Evolutionary conservation across 2,888 invertebrate genomes (phyloP).

Genomic region (Operophtera brumata): DNA sequence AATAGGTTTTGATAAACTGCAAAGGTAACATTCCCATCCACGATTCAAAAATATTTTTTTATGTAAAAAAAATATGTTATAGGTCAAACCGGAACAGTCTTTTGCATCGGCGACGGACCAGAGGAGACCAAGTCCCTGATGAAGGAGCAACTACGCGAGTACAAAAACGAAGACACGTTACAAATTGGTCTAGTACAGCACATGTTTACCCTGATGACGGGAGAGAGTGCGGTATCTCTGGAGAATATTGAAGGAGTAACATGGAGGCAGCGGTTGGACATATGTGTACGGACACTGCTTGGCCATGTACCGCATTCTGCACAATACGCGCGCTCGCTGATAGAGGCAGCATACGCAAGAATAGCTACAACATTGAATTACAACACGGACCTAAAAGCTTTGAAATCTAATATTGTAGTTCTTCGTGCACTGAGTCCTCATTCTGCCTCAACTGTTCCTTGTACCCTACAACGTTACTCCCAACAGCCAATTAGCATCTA

Average conservation of each 20-base stretch:
- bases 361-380: conserved; percentile 35
- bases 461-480: conserved; percentile 34
- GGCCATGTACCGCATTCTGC: conserved; percentile 51
- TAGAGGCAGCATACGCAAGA: conserved; percentile 46
- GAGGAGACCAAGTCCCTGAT: conserved; percentile 42
- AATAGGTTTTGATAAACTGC: too few relatives aligned
- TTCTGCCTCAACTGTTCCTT: background rate
- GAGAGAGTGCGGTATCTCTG: conserved; percentile 17
- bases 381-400: conserved; percentile 23
- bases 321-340: conserved; percentile 49
- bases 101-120: conserved; percentile 53
- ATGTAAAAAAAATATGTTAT: too few relatives aligned
- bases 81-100: conserved; percentile 56
- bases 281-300: conserved; percentile 43
- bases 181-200: conserved; percentile 50
- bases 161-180: conserved; percentile 40
- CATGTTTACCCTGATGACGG: conserved; percentile 49
- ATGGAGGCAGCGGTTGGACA: conserved; percentile 43
- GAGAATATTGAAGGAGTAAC: conserved; percentile 29
- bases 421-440: conserved; percentile 35
- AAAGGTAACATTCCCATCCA: too few relatives aligned
- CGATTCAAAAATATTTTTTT: too few relatives aligned
- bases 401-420: conserved; percentile 44
- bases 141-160: conserved; percentile 39
- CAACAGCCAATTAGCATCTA: conserved; percentile 37